Conservation (phyloP, 2,888 invertebrate species). For the Alcis repandata region DNA sequence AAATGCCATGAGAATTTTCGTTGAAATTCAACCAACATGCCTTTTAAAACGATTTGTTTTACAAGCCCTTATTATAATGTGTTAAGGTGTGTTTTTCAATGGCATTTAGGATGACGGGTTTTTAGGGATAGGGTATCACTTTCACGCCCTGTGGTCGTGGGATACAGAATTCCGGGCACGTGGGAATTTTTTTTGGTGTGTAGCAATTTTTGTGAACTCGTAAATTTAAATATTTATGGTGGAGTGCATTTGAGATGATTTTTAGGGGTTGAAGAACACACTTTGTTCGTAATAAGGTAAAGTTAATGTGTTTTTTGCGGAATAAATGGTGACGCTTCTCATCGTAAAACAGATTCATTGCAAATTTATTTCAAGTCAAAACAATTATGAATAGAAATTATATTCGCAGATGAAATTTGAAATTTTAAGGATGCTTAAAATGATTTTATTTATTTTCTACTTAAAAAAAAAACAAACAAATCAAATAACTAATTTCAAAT, state of each 20-base stretch:
- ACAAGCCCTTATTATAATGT: conserved; percentile 2
- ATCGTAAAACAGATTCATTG: too few species aligned
- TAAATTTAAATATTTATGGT: conserved; percentile 41
- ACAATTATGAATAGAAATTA: too few species aligned
- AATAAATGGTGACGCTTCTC: too few species aligned
- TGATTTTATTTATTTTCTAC: too few species aligned
- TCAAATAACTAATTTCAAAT: too few species aligned
- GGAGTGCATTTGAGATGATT: conserved; percentile 4
- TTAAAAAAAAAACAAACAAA: too few species aligned
- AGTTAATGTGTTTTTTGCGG: background rate
- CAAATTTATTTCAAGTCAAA: too few species aligned
- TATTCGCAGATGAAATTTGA: too few species aligned
- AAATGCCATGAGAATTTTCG: conserved; percentile 55
- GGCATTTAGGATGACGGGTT: background rate
- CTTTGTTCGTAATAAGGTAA: too few species aligned
- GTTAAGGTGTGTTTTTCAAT: conserved; percentile 22
- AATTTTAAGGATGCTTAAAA: too few species aligned
- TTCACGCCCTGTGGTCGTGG: conserved; percentile 55
- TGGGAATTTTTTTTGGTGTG: conserved; percentile 50
- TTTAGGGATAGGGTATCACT: conserved; percentile 41
- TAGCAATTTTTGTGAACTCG: conserved; percentile 42
- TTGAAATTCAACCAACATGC: conserved; percentile 34
- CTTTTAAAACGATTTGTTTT: background rate
- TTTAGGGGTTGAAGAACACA: background rate
- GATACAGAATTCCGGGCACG: conserved; percentile 48